Percentiles rank a stretch among this genome's conserved stretches.
Conservation (phyloP, 2,113 vertebrate species). For the Hippocampus zosterae region DNA sequence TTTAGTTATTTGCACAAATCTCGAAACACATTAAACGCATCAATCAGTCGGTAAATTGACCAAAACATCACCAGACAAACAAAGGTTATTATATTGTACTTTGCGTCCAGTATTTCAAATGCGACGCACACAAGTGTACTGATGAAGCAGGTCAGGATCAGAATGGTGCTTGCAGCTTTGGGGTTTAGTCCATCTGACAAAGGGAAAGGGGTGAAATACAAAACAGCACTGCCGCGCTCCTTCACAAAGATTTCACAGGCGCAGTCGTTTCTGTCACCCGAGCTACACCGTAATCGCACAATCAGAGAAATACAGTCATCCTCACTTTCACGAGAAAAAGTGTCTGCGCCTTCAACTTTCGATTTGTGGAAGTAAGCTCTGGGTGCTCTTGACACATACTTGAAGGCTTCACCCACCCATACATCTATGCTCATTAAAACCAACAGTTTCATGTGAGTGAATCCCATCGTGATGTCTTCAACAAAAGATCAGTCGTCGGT, state of each 20-base stretch:
- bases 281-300: not conserved
- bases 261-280: not conserved
- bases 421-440: constrained; percentile 34
- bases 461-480: constrained; percentile 29
- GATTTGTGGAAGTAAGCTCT: constrained; percentile 22
- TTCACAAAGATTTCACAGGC: constrained; percentile 7
- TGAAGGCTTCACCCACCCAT: constrained; percentile 39
- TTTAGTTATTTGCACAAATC: constrained; percentile 44
- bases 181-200: not conserved
- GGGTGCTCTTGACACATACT: constrained; percentile 24
- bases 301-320: not conserved
- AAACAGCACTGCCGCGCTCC: not conserved
- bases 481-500: constrained; percentile 23
- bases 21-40: constrained; percentile 15
- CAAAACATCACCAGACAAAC: not conserved
- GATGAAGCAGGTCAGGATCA: not conserved
- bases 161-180: constrained; percentile 3
- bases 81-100: not conserved
- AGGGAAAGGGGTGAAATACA: not conserved
- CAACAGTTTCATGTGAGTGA: constrained; percentile 10
- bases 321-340: constrained; percentile 15
- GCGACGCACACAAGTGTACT: not conserved
- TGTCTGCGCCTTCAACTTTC: constrained; percentile 23
- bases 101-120: not conserved
- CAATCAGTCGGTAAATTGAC: not conserved